Base-by-base conservation (phyloP, 1,140 invertebrate genomes). In the Drosophila rhopaloa region DNA sequence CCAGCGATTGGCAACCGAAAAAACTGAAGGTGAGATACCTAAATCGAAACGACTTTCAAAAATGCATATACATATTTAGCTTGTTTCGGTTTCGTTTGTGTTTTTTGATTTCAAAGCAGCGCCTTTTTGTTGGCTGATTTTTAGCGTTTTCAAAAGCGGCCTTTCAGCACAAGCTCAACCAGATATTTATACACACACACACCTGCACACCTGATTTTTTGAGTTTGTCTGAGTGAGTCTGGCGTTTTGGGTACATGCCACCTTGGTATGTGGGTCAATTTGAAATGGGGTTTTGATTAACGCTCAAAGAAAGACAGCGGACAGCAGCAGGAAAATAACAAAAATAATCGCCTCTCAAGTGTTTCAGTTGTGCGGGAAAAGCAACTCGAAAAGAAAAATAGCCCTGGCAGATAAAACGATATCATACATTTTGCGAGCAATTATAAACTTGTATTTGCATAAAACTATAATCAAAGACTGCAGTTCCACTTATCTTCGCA, bases 221-320 rank as follows among this genome's bases (percentile, higher is more conserved):
- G n/a, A 10, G 43, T 66, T 19, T 55, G 35, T 48, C 41, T 66
- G 53, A 46, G 70, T 67, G 57, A 68, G 67, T 79, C 59, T 62
- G 46, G 62, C 59, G 57, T 79, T 80, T 72, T 58, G 54, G 76
- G 70, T 80, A 80, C 55, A 76, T 81, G 81, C 74, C 82, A 82
- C 75, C 72, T 83, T 89, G 84, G 84, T 88, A 88, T 88, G 81
- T 88, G 76, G 83, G 83, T 88, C 83, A 89, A 43, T 80, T 83
- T 77, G 67, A 89, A 88, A 83, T 89, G 68, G 70, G 72, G 60
- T 71, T 86, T 78, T 85, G 81, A 85, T 86, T 81, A 67, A 81
- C 67, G 81, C 57, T 71, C 51, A 50, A 41, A 58, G 65, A 71
- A 70, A 71, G 63, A 68, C 50, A 13, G 16, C 29, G 19, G 27